These are phyloP conservation scores for Tetraodon nigroviridis DNA, from an alignment of 2,113 vertebrate genomes.

Conservation along the genomic window DNA sequence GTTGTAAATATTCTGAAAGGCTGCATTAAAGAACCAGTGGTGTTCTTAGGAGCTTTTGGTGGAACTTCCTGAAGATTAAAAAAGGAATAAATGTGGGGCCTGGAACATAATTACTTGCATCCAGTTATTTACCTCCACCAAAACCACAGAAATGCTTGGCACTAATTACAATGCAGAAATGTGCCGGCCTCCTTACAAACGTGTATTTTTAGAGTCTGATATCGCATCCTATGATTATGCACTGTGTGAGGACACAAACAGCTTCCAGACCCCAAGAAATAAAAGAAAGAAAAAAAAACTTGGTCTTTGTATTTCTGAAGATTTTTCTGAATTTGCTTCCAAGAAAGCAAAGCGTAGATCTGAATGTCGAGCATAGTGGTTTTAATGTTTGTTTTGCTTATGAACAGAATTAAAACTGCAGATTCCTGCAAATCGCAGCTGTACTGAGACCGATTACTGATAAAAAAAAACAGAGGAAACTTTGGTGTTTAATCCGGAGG, in stretches of 20 bases:
- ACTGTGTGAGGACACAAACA: slow-evolving; percentile 28
- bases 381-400: slow-evolving; percentile 1
- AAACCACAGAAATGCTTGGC: slow-evolving; percentile 52
- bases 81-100: slow-evolving; percentile 23
- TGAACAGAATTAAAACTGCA: too few species aligned
- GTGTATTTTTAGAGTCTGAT: slow-evolving; percentile 58
- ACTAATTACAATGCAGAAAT: slow-evolving; percentile 60
- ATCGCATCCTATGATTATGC: slow-evolving; percentile 62
- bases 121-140: slow-evolving; percentile 47
- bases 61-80: slow-evolving; percentile 45
- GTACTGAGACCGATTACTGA: too few species aligned
- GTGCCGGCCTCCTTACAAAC: slow-evolving; percentile 40
- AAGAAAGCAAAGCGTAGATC: slow-evolving; percentile 17
- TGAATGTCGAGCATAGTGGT: slow-evolving; percentile 17
- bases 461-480: too few species aligned
- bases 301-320: slow-evolving; percentile 33
- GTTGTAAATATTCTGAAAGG: too few species aligned
- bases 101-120: slow-evolving; percentile 41
- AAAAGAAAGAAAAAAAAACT: slow-evolving; percentile 12
- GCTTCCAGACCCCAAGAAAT: slow-evolving; percentile 23
- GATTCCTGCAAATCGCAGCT: too few species aligned
- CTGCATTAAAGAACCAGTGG: slow-evolving; percentile 2
- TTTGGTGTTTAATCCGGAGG: too few species aligned
- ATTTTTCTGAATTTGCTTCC: slow-evolving; percentile 18
- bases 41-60: slow-evolving; percentile 43